These are phyloP conservation scores for Coregonus sp. DNA, from an alignment of 2,797 vertebrate species.

Conservation along the genomic window DNA sequence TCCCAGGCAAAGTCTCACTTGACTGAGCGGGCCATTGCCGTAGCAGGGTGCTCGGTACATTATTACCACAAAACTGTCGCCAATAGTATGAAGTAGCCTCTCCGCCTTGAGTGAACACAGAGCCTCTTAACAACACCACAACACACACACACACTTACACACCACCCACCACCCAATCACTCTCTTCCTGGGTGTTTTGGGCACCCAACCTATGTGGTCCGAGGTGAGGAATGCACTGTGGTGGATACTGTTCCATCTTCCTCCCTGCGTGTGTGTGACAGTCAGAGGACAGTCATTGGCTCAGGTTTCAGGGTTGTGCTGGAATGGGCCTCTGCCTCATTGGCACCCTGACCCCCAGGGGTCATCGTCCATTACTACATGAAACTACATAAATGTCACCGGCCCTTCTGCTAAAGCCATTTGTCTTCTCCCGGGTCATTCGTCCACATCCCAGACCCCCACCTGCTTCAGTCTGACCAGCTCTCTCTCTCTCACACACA, in stretches of 20 bases:
- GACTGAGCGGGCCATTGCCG: conserved; percentile 71
- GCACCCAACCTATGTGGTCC: conserved; percentile 63
- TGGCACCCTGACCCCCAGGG: conserved; percentile 58
- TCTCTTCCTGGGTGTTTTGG: conserved; percentile 41
- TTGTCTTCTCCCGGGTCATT: conserved; percentile 73
- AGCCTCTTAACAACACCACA: conserved; percentile 49
- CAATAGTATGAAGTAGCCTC: conserved; percentile 69
- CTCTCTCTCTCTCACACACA: conserved; percentile 3
- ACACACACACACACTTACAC: conserved; percentile 47
- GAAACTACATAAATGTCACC: conserved; percentile 71
- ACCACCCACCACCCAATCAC: conserved; percentile 21
- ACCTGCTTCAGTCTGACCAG: conserved; percentile 46
- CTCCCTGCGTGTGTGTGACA: conserved; percentile 7
- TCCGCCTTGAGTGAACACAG: conserved; percentile 52
- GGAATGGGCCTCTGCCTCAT: conserved; percentile 64
- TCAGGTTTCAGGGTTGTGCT: conserved; percentile 67
- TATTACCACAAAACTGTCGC: conserved; percentile 76
- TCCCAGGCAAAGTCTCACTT: conserved; percentile 70
- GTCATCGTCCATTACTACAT: conserved; percentile 76
- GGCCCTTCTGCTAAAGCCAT: conserved; percentile 68
- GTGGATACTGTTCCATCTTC: neutral
- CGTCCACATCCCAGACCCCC: conserved; percentile 34
- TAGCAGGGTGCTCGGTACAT: conserved; percentile 64
- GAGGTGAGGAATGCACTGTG: conserved; percentile 50
- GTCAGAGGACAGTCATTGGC: conserved; percentile 48